These are phyloP conservation scores for Edolisoma coerulescens DNA, from an alignment of 2,113 vertebrate genomes.

Conservation along the genomic window DNA sequence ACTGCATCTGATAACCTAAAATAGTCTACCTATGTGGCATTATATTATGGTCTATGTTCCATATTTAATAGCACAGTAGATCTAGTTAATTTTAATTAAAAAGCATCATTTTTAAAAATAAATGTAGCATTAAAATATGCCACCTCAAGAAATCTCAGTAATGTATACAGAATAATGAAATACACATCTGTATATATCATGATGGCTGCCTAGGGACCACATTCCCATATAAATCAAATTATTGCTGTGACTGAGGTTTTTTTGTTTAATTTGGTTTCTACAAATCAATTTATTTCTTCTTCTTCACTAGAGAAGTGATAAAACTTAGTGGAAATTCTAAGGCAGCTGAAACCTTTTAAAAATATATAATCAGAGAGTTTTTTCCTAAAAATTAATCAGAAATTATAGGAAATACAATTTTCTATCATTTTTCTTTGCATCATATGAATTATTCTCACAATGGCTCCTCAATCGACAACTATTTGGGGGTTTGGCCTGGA, in stretches of 20 bases:
- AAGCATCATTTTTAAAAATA: slow-evolving; percentile 54
- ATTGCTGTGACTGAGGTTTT: not conserved
- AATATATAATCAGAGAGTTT: not conserved
- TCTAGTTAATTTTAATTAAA: slow-evolving; percentile 63
- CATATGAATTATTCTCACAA: not conserved
- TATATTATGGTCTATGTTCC: slow-evolving; percentile 31
- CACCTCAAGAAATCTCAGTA: slow-evolving; percentile 49
- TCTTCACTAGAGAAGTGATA: not conserved
- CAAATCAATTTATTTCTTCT: not conserved
- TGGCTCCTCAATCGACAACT: not conserved
- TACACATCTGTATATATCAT: slow-evolving; percentile 34
- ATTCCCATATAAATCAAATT: not conserved
- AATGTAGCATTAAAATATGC: slow-evolving; percentile 55
- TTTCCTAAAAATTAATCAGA: not conserved
- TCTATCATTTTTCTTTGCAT: not conserved
- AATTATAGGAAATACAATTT: not conserved
- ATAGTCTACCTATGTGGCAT: slow-evolving; percentile 20
- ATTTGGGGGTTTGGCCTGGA: not conserved
- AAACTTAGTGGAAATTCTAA: not conserved
- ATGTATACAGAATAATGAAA: slow-evolving; percentile 45
- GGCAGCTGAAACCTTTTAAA: not conserved
- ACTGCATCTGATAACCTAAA: slow-evolving; percentile 21
- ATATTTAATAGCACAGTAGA: slow-evolving; percentile 57
- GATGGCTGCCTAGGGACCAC: slow-evolving; percentile 5
- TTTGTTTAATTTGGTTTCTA: not conserved